These are phyloP conservation scores for Mico argentatus DNA, from an alignment of 2,797 vertebrate species.

Conservation along the genomic window DNA sequence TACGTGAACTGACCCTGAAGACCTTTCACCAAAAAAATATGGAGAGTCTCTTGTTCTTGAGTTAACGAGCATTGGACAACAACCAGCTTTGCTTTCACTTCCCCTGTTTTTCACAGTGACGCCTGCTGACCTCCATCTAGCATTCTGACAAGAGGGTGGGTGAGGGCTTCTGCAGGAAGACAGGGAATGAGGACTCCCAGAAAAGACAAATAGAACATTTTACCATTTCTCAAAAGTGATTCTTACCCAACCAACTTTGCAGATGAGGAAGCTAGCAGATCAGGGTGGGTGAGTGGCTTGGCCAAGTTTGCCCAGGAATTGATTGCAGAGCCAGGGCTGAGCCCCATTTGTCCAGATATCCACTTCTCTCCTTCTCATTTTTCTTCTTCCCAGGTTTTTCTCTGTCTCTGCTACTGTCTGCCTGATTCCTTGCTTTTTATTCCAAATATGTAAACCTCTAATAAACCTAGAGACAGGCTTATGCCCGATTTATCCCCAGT, in stretches of 20 bases:
- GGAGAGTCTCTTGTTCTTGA: not conserved
- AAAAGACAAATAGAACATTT: not conserved
- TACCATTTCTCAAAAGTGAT: not conserved
- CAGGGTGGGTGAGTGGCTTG: accelerated
- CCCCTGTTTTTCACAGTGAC: not conserved
- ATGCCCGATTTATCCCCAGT: constrained; percentile 17
- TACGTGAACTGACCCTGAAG: not conserved
- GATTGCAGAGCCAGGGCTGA: accelerated
- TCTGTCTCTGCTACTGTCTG: not conserved
- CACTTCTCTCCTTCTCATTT: not conserved
- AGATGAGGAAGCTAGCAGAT: not conserved
- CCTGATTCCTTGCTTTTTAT: constrained; percentile 37
- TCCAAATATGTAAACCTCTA: constrained; percentile 42
- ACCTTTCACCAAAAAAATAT: not conserved
- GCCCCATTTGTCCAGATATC: not conserved
- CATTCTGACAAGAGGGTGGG: not conserved
- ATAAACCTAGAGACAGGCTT: constrained; percentile 28
- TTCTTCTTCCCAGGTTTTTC: not conserved
- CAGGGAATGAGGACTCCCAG: not conserved
- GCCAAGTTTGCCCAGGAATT: not conserved
- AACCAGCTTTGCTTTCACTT: not conserved
- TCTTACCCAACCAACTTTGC: not conserved
- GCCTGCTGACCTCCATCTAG: not conserved
- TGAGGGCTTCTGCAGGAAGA: not conserved
- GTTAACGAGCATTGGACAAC: not conserved